Percentiles rank a stretch among this genome's conserved stretches.
These are phyloP conservation scores for Ictalurus punctatus DNA, from an alignment of 2,113 vertebrate species.

Conservation along the genomic window DNA sequence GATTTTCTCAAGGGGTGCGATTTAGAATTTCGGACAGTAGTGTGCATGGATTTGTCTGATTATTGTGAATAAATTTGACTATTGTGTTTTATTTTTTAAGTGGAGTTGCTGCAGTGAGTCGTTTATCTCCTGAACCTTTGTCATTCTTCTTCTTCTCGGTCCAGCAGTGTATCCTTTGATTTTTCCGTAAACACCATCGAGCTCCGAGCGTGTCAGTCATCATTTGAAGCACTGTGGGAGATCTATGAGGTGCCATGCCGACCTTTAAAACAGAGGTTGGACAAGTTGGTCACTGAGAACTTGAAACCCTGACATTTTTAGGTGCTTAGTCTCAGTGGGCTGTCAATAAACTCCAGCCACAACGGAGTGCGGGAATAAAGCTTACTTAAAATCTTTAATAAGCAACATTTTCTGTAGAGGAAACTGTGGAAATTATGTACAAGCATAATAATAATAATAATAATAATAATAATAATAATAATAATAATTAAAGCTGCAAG, in stretches of 20 bases:
- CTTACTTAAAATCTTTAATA: not conserved
- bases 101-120: not conserved
- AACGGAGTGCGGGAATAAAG: constrained; percentile 31
- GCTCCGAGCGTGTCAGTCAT: constrained; percentile 30
- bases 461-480: not conserved
- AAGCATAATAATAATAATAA: too few species aligned
- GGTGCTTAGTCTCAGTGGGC: constrained; percentile 56
- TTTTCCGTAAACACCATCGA: constrained; percentile 45
- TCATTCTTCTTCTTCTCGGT: not conserved
- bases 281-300: constrained; percentile 43
- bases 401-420: not conserved
- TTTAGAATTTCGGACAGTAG: constrained; percentile 10
- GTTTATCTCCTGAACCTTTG: not conserved
- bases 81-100: not conserved
- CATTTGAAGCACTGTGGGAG: constrained; percentile 28
- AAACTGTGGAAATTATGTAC: not conserved
- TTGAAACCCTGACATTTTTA: constrained; percentile 59
- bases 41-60: not conserved
- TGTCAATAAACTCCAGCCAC: constrained; percentile 51
- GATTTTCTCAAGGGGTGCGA: not conserved
- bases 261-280: constrained; percentile 52
- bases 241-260: constrained; percentile 48
- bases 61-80: not conserved
- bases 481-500: too few species aligned
- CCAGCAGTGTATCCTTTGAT: not conserved